phyloP scores from a whole-genome alignment of 1,140 invertebrate species.

The Leptinotarsa undecemlineata region DNA sequence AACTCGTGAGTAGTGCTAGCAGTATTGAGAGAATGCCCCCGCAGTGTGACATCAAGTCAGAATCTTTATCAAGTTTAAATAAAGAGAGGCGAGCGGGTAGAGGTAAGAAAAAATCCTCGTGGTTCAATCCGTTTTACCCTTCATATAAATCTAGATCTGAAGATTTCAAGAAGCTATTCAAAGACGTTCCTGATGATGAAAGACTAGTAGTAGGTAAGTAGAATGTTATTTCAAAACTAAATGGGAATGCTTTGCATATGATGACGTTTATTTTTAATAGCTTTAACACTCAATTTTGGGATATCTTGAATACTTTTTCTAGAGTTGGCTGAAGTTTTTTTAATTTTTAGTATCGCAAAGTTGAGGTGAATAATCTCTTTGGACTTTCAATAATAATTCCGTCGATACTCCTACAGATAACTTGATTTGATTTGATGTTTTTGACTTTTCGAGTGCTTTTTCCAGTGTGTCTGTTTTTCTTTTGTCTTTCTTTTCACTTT shows the following conservation, averaged over 20 bases:
- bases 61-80: conserved; percentile 36
- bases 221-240: not conserved
- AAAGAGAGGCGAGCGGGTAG: conserved; percentile 56
- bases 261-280: not conserved
- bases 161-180: conserved; percentile 91
- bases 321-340: too few relatives aligned
- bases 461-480: too few relatives aligned
- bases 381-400: too few relatives aligned
- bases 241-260: not conserved
- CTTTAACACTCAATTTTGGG: too few relatives aligned
- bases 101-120: conserved; percentile 75
- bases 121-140: conserved; percentile 87
- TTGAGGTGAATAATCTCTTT: too few relatives aligned
- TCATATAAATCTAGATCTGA: conserved; percentile 91
- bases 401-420: too few relatives aligned
- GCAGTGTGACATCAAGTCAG: conserved; percentile 15
- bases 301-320: not conserved
- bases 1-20: conserved; percentile 32
- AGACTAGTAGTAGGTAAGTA: conserved; percentile 86
- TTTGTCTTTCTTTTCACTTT: too few relatives aligned
- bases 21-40: conserved; percentile 32
- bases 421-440: too few relatives aligned
- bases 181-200: conserved; percentile 88
- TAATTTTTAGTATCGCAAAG: too few relatives aligned
- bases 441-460: too few relatives aligned